Evolutionary conservation across 2,888 invertebrate species (phyloP).

Genomic region (Liodrosophila aerea): DNA sequence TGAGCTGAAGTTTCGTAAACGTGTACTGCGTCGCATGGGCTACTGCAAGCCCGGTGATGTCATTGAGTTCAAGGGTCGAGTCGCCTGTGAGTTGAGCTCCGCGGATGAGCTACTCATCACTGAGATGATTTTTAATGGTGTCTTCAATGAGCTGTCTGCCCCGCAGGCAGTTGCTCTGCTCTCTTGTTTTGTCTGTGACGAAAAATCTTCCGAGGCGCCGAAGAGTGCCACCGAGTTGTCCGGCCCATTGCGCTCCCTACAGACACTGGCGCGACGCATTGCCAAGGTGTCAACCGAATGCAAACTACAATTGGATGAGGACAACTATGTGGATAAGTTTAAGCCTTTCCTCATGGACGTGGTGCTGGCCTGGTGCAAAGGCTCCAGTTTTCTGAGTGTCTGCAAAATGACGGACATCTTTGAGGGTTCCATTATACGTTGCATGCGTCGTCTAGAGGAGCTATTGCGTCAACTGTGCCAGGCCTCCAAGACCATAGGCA

Average conservation of each 20-base stretch:
- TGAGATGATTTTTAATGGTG: slow-evolving; percentile 98
- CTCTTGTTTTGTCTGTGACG: slow-evolving; percentile 96
- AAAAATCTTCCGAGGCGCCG: slow-evolving; percentile 91
- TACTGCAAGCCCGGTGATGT: slow-evolving; percentile 97
- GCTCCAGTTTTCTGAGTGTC: slow-evolving; percentile 93
- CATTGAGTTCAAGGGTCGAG: slow-evolving; percentile 97
- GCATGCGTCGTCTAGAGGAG: slow-evolving; percentile 98
- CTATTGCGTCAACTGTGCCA: slow-evolving; percentile 96
- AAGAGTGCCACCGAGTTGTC: slow-evolving; percentile 92
- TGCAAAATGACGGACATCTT: slow-evolving; percentile 98
- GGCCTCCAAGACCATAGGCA: slow-evolving; percentile 98
- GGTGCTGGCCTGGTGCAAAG: slow-evolving; percentile 97
- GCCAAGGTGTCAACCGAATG: slow-evolving; percentile 93
- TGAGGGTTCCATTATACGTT: slow-evolving; percentile 92
- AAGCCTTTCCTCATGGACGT: slow-evolving; percentile 98
- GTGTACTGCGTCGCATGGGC: slow-evolving; percentile 94
- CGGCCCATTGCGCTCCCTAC: slow-evolving; percentile 93
- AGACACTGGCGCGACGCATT: slow-evolving; percentile 96
- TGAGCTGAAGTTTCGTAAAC: slow-evolving; percentile 96
- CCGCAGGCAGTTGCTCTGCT: slow-evolving; percentile 93
- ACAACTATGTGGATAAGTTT: slow-evolving; percentile 94
- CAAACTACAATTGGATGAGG: slow-evolving; percentile 95
- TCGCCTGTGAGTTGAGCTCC: slow-evolving; percentile 98
- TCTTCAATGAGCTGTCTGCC: slow-evolving; percentile 92
- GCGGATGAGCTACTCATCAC: slow-evolving; percentile 98